These are phyloP conservation scores for Limenitis camilla DNA, from an alignment of 2,888 invertebrate genomes.

Conservation along the genomic window DNA sequence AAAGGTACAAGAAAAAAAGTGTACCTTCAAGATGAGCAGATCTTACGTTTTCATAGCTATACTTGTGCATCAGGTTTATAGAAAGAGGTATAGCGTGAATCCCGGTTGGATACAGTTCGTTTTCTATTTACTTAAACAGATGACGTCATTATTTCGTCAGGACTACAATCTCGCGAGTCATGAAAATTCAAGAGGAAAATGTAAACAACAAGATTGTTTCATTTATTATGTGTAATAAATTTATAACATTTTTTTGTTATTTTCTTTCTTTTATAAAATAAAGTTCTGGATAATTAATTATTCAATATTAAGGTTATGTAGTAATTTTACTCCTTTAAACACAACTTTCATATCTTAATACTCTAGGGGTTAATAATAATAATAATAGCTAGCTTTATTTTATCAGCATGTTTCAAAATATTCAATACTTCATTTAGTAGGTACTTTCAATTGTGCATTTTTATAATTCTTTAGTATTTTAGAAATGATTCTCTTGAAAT, in stretches of 20 bases:
- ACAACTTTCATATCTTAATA: too few species aligned
- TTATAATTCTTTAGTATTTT: too few species aligned
- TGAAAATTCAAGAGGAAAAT: conserved; percentile 16
- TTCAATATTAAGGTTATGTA: too few species aligned
- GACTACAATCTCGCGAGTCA: conserved; percentile 32
- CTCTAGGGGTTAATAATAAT: too few species aligned
- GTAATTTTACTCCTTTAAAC: too few species aligned
- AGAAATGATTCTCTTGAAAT: too few species aligned
- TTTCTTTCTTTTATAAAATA: not conserved
- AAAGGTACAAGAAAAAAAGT: conserved; percentile 1
- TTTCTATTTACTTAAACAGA: conserved; percentile 67
- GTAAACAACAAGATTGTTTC: conserved; percentile 12
- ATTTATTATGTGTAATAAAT: conserved; percentile 1
- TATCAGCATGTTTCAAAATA: too few species aligned
- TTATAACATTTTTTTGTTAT: not conserved
- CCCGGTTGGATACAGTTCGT: conserved; percentile 63
- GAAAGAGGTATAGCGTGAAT: conserved; percentile 62
- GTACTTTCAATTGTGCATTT: too few species aligned
- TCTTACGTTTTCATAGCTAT: conserved; percentile 28
- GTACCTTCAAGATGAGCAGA: conserved; percentile 4
- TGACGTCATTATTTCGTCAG: conserved; percentile 59
- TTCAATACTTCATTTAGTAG: too few species aligned
- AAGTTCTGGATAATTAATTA: too few species aligned
- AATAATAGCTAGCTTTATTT: too few species aligned
- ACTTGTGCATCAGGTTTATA: conserved; percentile 50